Base-by-base conservation (phyloP, 1,140 invertebrate species). In the Zaprionus kolodkinae region DNA sequence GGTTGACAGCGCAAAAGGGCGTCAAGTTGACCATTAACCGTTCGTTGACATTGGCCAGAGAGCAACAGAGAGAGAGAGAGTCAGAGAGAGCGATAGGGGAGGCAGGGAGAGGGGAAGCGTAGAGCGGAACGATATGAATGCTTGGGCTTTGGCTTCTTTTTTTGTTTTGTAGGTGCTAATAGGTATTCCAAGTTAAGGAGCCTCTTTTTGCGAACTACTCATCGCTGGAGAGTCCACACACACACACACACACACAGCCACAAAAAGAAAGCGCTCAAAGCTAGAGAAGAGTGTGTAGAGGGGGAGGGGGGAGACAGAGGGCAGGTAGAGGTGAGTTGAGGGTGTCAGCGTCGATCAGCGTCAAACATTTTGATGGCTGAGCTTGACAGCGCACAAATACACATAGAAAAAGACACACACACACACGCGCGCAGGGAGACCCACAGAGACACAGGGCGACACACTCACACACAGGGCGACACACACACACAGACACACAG, bases 1-100 rank as follows among this genome's bases (percentile, higher is more conserved):
- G 45, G 50, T 68, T 73, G 71, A 73, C 70, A 59, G 48, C 71
- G 40, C 40, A 70, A 75, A 75, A 75, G 69, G 69, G 73, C 73
- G 69, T 72, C 33, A 65, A 76, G 40, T 52, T 64, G 52, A 48
- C 21, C 60, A 60, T 76, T 72, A 72, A 76, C 40, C 73, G 69
- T 65, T 71, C 73, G 59, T 65, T 71, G 60, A 76, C 73, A 76
- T 55, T 50, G 21, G 50, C 43, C n/a, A 55, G n/a, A 67, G n/a
- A 67, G 40, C 15, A 54, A 12, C 43, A 6, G 40, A 17, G 21
- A 4, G n/a, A 13, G 11, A 30, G 33, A 4, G 15, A 52, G 25
- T 33, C n/a, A 12, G 12, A 13, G 27, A 3, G 12, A 11, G n/a
- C 4, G 38, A 2, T n/a, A 48, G 52, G 27, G 27, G 62, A n/a